These are phyloP conservation scores for Monoplex corrugatus DNA, from an alignment of 2,888 invertebrate species.

Conservation along the genomic window DNA sequence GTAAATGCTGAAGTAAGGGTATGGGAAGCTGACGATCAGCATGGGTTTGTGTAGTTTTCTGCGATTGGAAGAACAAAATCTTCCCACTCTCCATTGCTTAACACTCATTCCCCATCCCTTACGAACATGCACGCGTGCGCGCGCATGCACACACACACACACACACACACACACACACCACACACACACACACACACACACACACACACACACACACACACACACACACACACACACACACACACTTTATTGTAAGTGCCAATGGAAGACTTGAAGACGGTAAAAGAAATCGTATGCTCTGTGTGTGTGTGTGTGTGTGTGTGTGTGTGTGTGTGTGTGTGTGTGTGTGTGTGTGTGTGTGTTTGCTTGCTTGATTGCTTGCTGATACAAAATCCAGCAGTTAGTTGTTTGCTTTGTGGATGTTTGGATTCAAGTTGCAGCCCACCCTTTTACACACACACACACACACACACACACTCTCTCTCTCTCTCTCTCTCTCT, in stretches of 20 bases:
- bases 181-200: neutral
- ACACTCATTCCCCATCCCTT: neutral
- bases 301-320: neutral
- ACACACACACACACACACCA: neutral
- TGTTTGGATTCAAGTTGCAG: neutral
- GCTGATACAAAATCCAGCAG: neutral
- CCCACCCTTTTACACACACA: neutral
- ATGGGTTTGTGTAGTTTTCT: neutral
- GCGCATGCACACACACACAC: neutral
- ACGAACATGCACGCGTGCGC: too few species aligned
- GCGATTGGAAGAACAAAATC: neutral
- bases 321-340: neutral
- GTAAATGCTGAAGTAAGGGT: neutral
- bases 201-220: neutral
- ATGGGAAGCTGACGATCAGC: neutral
- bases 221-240: neutral
- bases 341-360: constrained; percentile 22
- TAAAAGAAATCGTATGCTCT: neutral
- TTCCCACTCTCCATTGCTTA: neutral
- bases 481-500: neutral
- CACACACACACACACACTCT: neutral
- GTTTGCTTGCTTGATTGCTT: neutral
- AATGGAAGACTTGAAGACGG: neutral
- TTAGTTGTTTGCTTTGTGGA: neutral
- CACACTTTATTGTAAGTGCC: neutral